A percentile compares a stretch with the other conserved stretches of the same genome.
phyloP scores from a whole-genome alignment of 2,113 vertebrate species.

The Chroicocephalus ridibundus region DNA sequence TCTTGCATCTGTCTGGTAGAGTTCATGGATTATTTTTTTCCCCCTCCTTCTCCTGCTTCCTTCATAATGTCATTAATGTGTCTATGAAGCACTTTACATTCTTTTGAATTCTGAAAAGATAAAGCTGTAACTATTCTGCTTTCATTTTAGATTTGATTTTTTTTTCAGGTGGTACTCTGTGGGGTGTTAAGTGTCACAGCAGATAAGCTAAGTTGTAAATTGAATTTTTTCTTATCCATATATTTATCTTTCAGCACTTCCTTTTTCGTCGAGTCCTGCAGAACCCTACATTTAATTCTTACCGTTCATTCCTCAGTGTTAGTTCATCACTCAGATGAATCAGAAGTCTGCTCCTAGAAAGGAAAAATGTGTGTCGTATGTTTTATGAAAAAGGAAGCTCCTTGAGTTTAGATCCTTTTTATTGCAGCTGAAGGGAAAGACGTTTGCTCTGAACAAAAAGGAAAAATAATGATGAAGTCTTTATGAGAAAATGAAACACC shows the following conservation, averaged over 20 bases:
- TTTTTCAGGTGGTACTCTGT: not conserved
- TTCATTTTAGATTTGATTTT: not conserved
- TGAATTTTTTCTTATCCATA: constrained; percentile 12
- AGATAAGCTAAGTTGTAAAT: constrained; percentile 1
- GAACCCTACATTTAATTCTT: not conserved
- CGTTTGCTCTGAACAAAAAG: constrained; percentile 10
- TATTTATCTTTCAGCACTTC: not conserved
- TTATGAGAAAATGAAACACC: constrained; percentile 27
- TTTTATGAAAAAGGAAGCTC: not conserved
- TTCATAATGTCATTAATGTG: not conserved
- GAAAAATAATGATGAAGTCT: constrained; percentile 26
- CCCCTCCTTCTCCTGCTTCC: not conserved
- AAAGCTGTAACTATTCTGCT: not conserved
- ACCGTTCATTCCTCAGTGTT: not conserved
- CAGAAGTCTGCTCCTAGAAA: not conserved
- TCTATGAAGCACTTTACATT: not conserved
- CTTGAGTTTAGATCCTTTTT: constrained; percentile 1
- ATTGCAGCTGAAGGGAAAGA: not conserved
- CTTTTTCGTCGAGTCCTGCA: not conserved
- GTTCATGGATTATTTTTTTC: not conserved
- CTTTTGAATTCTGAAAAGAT: not conserved
- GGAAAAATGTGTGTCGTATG: not conserved
- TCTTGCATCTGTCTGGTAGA: not conserved
- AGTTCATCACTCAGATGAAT: not conserved
- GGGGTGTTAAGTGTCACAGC: not conserved